Conservation (phyloP, 2,797 vertebrate species). For the Danionella dracula region DNA sequence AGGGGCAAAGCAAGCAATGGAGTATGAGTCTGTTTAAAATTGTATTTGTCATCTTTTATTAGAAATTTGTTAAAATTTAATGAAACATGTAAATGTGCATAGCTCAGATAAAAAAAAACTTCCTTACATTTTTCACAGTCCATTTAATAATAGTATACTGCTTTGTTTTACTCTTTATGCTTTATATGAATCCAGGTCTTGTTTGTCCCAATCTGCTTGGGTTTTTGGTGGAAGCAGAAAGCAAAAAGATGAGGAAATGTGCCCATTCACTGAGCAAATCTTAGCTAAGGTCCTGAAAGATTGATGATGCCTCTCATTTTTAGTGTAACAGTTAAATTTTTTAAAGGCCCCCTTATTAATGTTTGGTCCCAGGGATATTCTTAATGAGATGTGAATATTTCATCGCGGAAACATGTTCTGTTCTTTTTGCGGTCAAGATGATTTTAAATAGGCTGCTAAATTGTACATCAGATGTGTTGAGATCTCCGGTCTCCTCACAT, state of each 20-base stretch:
- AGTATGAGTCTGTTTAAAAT: too few species aligned
- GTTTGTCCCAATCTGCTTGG: neutral
- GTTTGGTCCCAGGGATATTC: conserved; percentile 37
- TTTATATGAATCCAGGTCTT: neutral
- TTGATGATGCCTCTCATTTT: conserved; percentile 39
- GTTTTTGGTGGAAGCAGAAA: neutral
- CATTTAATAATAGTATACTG: too few species aligned
- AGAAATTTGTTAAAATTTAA: too few species aligned
- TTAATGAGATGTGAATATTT: conserved; percentile 46
- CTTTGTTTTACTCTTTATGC: too few species aligned
- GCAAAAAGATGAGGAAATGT: neutral
- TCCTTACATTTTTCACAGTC: neutral
- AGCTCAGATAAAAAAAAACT: neutral
- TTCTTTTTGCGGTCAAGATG: neutral
- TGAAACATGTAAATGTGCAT: too few species aligned
- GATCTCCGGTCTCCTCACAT: neutral
- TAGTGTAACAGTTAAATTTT: conserved; percentile 41
- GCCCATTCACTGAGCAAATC: neutral
- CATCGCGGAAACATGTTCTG: conserved; percentile 31
- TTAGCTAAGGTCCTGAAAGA: conserved; percentile 34
- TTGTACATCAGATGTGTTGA: neutral
- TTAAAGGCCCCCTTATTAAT: conserved; percentile 31
- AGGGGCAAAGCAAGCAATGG: too few species aligned
- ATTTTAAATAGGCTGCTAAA: neutral
- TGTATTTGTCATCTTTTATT: too few species aligned